A percentile compares a stretch with the other conserved stretches of the same genome.
phyloP scores from a whole-genome alignment of 2,113 vertebrate genomes.

The Puntigrus tetrazona region DNA sequence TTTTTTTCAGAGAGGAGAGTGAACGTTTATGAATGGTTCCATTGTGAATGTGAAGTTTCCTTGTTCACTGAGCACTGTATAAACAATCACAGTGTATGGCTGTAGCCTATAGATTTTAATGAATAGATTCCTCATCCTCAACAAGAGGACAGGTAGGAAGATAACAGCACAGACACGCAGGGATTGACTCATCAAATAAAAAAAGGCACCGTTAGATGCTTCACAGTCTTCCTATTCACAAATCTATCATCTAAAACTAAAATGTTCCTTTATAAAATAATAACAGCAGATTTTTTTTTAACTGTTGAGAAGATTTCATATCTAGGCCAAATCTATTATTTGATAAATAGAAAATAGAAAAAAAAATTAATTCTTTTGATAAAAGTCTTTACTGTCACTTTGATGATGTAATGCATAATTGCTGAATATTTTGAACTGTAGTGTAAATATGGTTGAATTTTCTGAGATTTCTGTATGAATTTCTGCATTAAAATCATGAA shows the following conservation, averaged over 20 bases:
- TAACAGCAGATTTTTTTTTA: neutral
- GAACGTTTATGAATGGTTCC: conserved; percentile 71
- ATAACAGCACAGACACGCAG: conserved; percentile 57
- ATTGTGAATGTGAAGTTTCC: conserved; percentile 71
- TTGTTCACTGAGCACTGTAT: conserved; percentile 63
- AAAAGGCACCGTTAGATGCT: neutral
- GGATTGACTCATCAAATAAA: conserved; percentile 18
- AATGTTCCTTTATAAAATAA: neutral
- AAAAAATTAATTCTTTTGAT: neutral
- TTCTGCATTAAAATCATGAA: neutral
- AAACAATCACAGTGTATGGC: conserved; percentile 64
- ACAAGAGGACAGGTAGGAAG: conserved; percentile 59
- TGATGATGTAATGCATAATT: neutral
- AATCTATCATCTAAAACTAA: conserved; percentile 4
- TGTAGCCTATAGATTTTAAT: conserved; percentile 66
- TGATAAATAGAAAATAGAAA: neutral
- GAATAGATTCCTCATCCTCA: conserved; percentile 71
- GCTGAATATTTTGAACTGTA: neutral
- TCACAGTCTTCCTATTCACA: conserved; percentile 10
- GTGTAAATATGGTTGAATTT: neutral
- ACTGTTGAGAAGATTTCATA: neutral
- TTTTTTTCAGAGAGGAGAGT: conserved; percentile 58
- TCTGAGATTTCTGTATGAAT: neutral
- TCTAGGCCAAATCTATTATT: neutral
- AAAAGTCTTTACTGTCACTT: neutral